These are phyloP conservation scores for Mylabris phalerata DNA, from an alignment of 1,140 invertebrate species.

Conservation along the genomic window DNA sequence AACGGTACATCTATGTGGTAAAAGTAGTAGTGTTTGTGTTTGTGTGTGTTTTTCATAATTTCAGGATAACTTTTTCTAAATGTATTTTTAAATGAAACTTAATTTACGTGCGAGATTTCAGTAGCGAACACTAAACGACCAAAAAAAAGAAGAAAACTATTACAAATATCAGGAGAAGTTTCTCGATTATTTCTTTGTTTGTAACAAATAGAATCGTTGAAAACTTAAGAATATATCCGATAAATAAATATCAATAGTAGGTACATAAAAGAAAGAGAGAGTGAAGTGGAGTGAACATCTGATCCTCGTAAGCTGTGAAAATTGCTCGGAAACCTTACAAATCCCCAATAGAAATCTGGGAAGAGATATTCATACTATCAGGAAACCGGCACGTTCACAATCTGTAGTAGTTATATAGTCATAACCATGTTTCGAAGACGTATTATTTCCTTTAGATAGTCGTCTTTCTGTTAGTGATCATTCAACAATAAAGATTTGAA, in stretches of 20 bases:
- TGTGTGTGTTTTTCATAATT: conserved; percentile 14
- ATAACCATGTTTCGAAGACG: conserved; percentile 4
- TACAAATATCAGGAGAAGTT: too few species aligned
- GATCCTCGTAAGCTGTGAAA: conserved; percentile 24
- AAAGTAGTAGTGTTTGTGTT: too few species aligned
- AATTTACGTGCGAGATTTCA: conserved; percentile 10
- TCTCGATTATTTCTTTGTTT: background rate
- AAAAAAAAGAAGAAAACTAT: background rate
- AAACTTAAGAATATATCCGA: conserved; percentile 11
- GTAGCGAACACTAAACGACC: conserved; percentile 10
- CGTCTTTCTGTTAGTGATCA: too few species aligned
- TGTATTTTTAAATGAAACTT: conserved; percentile 10
- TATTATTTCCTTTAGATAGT: too few species aligned
- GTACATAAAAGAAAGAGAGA: too few species aligned
- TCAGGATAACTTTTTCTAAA: conserved; percentile 11
- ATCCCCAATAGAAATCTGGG: conserved; percentile 21
- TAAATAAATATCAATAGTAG: conserved; percentile 1
- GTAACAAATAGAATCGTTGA: background rate
- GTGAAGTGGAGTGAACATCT: conserved; percentile 18
- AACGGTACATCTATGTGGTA: too few species aligned
- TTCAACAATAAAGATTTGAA: too few species aligned
- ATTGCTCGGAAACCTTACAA: conserved; percentile 23
- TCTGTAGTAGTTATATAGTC: conserved; percentile 19
- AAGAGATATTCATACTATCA: conserved; percentile 20
- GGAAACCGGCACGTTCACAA: conserved; percentile 14